These are phyloP conservation scores for Corythoichthys haematopterus DNA, from an alignment of 2,113 vertebrate genomes.

Conservation along the genomic window DNA sequence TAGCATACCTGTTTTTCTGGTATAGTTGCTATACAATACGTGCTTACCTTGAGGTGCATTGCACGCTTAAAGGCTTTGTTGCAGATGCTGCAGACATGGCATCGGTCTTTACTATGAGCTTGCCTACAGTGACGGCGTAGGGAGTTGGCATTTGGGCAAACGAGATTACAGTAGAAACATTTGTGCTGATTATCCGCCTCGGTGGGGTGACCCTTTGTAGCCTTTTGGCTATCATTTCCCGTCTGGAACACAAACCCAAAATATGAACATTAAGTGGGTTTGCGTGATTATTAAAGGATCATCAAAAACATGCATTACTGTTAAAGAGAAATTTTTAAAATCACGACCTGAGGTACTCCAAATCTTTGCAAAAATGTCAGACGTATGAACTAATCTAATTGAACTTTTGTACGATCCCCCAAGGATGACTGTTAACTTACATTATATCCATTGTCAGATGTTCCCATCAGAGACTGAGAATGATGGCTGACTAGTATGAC, in stretches of 20 bases:
- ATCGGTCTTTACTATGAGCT: conserved; percentile 83
- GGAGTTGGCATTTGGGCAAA: conserved; percentile 77
- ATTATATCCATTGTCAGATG: conserved; percentile 53
- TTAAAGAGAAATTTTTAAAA: not conserved
- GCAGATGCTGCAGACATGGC: conserved; percentile 86
- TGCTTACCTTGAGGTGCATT: conserved; percentile 91
- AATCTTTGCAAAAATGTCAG: not conserved
- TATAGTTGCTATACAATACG: too few species aligned
- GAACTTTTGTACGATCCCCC: not conserved
- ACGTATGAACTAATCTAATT: not conserved
- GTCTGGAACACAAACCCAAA: conserved; percentile 65
- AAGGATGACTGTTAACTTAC: conserved; percentile 36
- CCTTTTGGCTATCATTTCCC: conserved; percentile 66
- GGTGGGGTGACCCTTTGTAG: conserved; percentile 60
- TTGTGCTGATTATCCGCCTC: conserved; percentile 79
- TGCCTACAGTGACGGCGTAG: conserved; percentile 80
- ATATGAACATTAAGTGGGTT: not conserved
- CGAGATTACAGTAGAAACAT: conserved; percentile 85
- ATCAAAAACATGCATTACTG: not conserved
- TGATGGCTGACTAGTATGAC: conserved; percentile 89
- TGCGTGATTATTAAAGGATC: not conserved
- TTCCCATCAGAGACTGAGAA: conserved; percentile 61
- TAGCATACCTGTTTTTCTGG: too few species aligned
- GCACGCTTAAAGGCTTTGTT: conserved; percentile 95
- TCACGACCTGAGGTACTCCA: not conserved